phyloP scores from a whole-genome alignment of 1,140 invertebrate species.

The Ridgeia piscesae region DNA sequence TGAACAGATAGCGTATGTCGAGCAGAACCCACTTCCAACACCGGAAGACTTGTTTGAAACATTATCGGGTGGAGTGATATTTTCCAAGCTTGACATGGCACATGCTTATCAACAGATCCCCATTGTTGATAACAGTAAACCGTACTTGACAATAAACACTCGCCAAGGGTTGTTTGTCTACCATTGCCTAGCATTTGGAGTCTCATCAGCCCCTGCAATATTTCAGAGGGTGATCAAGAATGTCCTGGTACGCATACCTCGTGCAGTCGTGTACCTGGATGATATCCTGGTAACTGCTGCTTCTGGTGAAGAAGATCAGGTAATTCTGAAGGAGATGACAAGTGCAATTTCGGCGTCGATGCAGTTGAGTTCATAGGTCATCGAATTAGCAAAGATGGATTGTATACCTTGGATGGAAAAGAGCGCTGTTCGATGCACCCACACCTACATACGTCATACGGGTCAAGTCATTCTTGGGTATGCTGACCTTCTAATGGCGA shows the following conservation, averaged over 20 bases:
- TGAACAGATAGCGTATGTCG: too few relatives aligned
- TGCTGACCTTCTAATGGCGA: constrained; percentile 17
- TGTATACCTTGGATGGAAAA: background rate
- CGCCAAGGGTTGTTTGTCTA: constrained; percentile 59
- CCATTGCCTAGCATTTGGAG: constrained; percentile 58
- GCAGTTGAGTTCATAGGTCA: constrained; percentile 12
- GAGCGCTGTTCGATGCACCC: constrained; percentile 17
- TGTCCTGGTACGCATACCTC: constrained; percentile 43
- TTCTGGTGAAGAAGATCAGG: constrained; percentile 30
- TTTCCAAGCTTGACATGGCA: too few relatives aligned
- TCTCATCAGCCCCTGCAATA: constrained; percentile 59
- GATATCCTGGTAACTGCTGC: constrained; percentile 32
- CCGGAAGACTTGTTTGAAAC: too few relatives aligned
- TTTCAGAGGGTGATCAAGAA: constrained; percentile 61
- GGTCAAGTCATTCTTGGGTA: constrained; percentile 8
- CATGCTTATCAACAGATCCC: too few relatives aligned
- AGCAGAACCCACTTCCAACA: too few relatives aligned
- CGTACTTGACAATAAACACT: constrained; percentile 47
- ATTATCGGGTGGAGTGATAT: too few relatives aligned
- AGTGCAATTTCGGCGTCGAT: constrained; percentile 15
- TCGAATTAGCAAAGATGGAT: constrained; percentile 16
- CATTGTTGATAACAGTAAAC: constrained; percentile 5
- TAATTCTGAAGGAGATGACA: too few relatives aligned
- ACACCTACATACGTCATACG: background rate
- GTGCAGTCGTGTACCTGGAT: constrained; percentile 35